Evolutionary conservation across 2,797 vertebrate genomes (phyloP).

Genomic region (Gymnoscopelus braueri): DNA sequence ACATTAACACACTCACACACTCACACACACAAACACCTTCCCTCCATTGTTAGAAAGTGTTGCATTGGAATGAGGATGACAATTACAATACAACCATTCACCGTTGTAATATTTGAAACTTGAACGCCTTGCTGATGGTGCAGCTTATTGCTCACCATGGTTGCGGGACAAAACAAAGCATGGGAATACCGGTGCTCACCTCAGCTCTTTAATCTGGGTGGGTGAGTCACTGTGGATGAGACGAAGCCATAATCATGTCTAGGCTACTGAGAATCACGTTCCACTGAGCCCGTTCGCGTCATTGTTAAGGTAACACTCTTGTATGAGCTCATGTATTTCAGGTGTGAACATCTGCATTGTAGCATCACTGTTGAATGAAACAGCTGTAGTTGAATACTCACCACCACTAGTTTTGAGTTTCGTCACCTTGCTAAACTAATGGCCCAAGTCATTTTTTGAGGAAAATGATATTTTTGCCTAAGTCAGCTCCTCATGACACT

Average conservation of each 20-base stretch:
- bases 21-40: conserved; percentile 9
- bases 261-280: conserved; percentile 44
- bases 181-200: conserved; percentile 46
- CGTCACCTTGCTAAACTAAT: too few species aligned
- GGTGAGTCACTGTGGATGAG: conserved; percentile 62
- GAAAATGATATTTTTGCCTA: too few species aligned
- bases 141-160: background rate
- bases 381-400: conserved; percentile 13
- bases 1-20: conserved; percentile 10
- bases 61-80: too few species aligned
- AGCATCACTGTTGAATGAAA: background rate
- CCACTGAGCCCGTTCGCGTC: conserved; percentile 29
- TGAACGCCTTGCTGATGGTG: conserved; percentile 45
- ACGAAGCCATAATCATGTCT: conserved; percentile 42
- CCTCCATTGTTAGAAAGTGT: too few species aligned
- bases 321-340: conserved; percentile 46
- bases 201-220: conserved; percentile 3
- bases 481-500: too few species aligned
- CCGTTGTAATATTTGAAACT: conserved; percentile 43
- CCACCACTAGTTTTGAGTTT: too few species aligned
- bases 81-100: too few species aligned
- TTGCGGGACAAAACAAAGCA: conserved; percentile 12
- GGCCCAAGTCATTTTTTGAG: too few species aligned
- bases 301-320: conserved; percentile 24
- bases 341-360: background rate